Evolutionary conservation across 2,888 invertebrate species (phyloP), one percentile per base, ranked within the genome.

Genomic region (Trissonchulus sp.): DNA sequence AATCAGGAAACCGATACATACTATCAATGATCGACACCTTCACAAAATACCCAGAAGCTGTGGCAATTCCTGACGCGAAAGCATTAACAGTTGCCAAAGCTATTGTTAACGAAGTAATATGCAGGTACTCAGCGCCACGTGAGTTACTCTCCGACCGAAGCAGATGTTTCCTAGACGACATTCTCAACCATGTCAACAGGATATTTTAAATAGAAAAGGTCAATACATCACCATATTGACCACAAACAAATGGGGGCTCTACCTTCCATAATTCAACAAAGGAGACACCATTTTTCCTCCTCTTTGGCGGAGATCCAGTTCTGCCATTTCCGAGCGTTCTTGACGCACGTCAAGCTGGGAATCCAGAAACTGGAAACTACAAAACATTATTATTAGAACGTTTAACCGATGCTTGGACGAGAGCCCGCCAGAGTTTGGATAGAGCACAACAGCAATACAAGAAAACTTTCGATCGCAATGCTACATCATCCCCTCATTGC

Each of bases 11-110:
- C 31, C 76, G 78, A 65, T 81, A 80, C 37, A 77, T 81, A 37
- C 30, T 80, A 8, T 76, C 76, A 2, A 74, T 78, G 1, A 77
- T 76, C 18, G 77, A 78, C 73, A 74, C 78, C 34, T 77, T 80
- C 1, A 77, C 79, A 1, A 77, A 78, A 34, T 82, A 65, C 60
- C 74, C 76, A 69, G 35, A 80, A 78, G 78, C 79, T 68, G 38
- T 83, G 31, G 79, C 84, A 1, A 68, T 84, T 23, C 81, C 80
- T 0, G 80, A 83, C 60, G 80, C 81, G 30, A 80, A 79, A 69
- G 80, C 84, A 0, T 77, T 76, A 15, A 82, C 83, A 0, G 78
- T 84, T 8, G 83, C 84, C 0, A 71, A 71, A 71, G 34, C 35
- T 34, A 31, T 71, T n/a, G 34, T 71, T 30, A 35, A 31, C 3